Percentiles rank a stretch among this genome's conserved stretches.
Conservation (phyloP, 2,797 vertebrate genomes). For the Rallus crepitans region DNA sequence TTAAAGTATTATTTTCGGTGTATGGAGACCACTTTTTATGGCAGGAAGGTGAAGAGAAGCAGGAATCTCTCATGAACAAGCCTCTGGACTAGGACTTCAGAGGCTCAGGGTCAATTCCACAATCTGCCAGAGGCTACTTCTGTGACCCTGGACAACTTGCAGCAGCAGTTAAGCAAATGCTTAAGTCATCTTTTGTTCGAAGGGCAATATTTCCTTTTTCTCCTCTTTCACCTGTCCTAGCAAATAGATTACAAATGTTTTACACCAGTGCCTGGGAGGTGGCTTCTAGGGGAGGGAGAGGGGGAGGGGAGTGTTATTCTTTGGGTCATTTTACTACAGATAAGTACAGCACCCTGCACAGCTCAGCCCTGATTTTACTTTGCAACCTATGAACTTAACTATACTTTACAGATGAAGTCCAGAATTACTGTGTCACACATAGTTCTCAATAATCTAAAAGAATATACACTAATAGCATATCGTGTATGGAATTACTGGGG, state of each 20-base stretch:
- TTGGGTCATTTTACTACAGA: neutral
- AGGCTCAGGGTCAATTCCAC: neutral
- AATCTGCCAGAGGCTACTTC: neutral
- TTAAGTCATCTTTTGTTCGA: neutral
- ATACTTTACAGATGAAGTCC: neutral
- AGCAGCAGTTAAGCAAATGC: neutral
- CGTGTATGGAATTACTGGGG: neutral
- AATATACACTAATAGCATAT: neutral
- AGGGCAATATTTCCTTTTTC: neutral
- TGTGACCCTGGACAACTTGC: neutral
- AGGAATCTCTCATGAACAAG: neutral
- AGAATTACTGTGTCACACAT: fast-evolving
- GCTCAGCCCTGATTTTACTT: neutral
- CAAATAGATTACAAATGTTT: neutral
- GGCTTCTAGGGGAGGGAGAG: no score
- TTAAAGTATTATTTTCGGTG: neutral
- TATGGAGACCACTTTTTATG: neutral
- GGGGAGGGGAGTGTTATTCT: no score
- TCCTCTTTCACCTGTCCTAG: neutral
- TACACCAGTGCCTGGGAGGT: neutral
- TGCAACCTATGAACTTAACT: neutral
- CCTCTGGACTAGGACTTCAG: neutral
- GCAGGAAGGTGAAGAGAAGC: neutral
- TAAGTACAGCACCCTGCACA: neutral
- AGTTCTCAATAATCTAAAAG: neutral